These are phyloP conservation scores for Melanostoma scalare DNA, from an alignment of 2,888 invertebrate species.

Conservation along the genomic window DNA sequence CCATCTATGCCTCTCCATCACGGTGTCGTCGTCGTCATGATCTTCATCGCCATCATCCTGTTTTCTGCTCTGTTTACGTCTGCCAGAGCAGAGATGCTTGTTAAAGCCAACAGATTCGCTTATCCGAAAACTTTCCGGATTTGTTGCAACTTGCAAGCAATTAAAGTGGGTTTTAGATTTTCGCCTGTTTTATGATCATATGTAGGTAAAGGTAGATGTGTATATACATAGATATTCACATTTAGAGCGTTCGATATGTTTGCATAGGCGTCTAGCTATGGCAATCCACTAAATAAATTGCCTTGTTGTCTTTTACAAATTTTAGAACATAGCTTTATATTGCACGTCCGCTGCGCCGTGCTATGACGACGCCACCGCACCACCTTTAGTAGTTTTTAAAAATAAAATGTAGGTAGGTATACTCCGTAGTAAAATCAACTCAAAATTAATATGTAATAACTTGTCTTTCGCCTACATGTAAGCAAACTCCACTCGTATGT, in stretches of 20 bases:
- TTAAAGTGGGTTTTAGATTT: constrained; percentile 48
- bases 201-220: not conserved
- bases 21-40: constrained; percentile 16
- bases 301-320: constrained; percentile 31
- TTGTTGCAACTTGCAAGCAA: constrained; percentile 46
- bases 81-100: constrained; percentile 37
- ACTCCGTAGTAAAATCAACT: constrained; percentile 22
- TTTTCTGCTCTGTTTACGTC: constrained; percentile 64
- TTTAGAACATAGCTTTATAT: not conserved
- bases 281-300: constrained; percentile 5
- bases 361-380: not conserved
- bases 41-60: constrained; percentile 57
- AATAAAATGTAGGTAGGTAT: not conserved
- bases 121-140: constrained; percentile 56
- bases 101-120: constrained; percentile 61
- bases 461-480: constrained; percentile 30
- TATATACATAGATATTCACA: no score
- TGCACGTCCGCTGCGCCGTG: not conserved
- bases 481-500: constrained; percentile 4
- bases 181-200: constrained; percentile 22
- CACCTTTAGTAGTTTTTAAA: not conserved
- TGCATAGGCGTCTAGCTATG: constrained; percentile 32
- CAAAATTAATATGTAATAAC: constrained; percentile 4
- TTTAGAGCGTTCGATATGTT: no score
- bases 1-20: constrained; percentile 49